Conservation (phyloP, 1,140 invertebrate species). For the Ceratina calcarata region DNA sequence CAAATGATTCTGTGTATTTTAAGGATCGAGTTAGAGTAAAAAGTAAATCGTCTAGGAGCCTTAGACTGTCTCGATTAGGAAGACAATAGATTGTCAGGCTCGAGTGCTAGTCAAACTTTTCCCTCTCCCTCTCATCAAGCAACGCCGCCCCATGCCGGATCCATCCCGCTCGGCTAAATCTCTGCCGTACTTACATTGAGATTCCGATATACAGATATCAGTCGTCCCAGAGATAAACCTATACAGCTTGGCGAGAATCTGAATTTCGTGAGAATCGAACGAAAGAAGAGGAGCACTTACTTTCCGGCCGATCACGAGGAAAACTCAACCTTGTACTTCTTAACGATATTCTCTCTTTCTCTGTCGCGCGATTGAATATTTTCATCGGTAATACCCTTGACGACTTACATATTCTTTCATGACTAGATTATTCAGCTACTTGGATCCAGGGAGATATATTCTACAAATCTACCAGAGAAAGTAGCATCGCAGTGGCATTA, state of each 20-base stretch:
- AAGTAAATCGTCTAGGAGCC: background rate
- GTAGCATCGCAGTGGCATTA: background rate
- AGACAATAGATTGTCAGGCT: constrained; percentile 24
- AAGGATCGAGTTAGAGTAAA: background rate
- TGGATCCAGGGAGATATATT: background rate
- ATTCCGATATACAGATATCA: constrained; percentile 15
- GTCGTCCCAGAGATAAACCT: constrained; percentile 18
- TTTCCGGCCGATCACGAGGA: background rate
- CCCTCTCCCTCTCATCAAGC: constrained; percentile 20
- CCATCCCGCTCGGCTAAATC: constrained; percentile 23
- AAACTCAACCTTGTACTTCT: background rate
- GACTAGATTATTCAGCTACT: background rate
- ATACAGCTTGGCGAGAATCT: background rate
- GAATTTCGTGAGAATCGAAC: constrained; percentile 15
- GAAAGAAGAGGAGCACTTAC: constrained; percentile 8
- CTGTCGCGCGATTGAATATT: background rate
- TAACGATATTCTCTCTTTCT: background rate
- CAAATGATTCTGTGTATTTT: background rate
- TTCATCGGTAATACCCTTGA: background rate
- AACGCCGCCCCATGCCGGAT: background rate
- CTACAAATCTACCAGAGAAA: too few relatives aligned
- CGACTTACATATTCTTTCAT: background rate
- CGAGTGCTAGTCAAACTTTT: constrained; percentile 32
- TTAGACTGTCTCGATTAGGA: constrained; percentile 17
- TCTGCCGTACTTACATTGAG: constrained; percentile 1